Conservation (phyloP, 2,113 vertebrate species). For the Salvator merianae region DNA sequence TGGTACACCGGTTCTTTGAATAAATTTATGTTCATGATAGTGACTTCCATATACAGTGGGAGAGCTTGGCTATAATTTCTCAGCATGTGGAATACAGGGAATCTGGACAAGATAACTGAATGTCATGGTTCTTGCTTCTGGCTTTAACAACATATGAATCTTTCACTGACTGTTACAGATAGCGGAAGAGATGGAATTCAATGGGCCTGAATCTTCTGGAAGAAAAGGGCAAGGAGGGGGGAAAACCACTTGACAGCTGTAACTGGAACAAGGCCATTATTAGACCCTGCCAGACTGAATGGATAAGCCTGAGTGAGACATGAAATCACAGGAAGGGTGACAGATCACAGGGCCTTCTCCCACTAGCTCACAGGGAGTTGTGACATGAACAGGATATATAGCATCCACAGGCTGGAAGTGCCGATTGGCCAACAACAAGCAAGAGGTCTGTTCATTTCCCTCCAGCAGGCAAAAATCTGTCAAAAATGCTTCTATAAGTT, state of each 20-base stretch:
- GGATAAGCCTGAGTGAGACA: neutral
- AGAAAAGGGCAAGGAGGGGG: neutral
- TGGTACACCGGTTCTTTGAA: too few species aligned
- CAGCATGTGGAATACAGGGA: neutral
- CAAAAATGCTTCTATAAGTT: slow-evolving; percentile 19
- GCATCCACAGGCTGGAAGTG: slow-evolving; percentile 35
- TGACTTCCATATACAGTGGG: neutral
- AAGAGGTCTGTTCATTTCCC: slow-evolving; percentile 26
- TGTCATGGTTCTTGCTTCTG: slow-evolving; percentile 13
- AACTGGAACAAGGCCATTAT: slow-evolving; percentile 21
- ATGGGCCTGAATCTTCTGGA: slow-evolving; percentile 5
- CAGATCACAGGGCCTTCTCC: neutral
- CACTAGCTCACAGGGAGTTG: neutral
- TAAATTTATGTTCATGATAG: neutral
- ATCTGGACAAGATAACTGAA: neutral
- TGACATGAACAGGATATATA: slow-evolving; percentile 12
- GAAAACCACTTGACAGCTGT: slow-evolving; percentile 6
- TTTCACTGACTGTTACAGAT: slow-evolving; percentile 29
- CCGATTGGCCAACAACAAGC: neutral
- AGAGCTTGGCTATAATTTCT: neutral
- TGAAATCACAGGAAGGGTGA: neutral
- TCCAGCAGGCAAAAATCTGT: neutral
- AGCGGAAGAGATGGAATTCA: slow-evolving; percentile 8
- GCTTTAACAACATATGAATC: slow-evolving; percentile 57
- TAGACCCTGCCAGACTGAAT: neutral